phyloP scores from a whole-genome alignment of 2,113 vertebrate genomes.

The Brachyistius frenatus region DNA sequence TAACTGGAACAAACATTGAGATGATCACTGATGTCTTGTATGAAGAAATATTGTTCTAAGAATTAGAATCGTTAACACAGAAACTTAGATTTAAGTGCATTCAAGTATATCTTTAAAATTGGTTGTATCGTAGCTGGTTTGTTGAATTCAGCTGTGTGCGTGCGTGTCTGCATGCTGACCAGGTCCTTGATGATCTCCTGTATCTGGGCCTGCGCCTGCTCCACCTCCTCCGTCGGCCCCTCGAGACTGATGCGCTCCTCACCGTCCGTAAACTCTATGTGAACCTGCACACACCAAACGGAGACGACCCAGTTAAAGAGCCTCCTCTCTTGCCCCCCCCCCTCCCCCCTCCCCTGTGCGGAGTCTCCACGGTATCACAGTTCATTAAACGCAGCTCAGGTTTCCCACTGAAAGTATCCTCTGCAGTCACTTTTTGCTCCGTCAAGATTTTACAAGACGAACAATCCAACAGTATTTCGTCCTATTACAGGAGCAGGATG shows the following conservation, averaged over 20 bases:
- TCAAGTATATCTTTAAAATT: no score
- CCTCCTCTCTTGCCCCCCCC: background rate
- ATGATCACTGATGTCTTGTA: no score
- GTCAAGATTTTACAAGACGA: background rate
- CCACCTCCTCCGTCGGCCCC: constrained; percentile 85
- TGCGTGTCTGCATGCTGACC: constrained; percentile 62
- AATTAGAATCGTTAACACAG: no score
- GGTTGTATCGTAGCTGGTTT: no score
- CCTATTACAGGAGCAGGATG: background rate
- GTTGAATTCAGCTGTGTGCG: no score
- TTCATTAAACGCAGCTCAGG: background rate
- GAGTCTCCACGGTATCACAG: background rate
- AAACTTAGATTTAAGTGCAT: no score
- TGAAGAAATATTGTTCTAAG: no score
- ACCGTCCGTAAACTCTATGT: constrained; percentile 87
- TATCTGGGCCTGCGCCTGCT: constrained; percentile 85
- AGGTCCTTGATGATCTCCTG: constrained; percentile 87
- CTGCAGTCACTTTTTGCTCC: background rate
- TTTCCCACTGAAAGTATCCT: background rate
- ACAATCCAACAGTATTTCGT: background rate
- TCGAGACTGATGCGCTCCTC: constrained; percentile 87
- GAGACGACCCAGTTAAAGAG: background rate
- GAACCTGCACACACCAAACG: constrained; percentile 74
- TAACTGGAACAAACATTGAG: no score
- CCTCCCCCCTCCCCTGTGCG: no score